A percentile compares a stretch with the other conserved stretches of the same genome.
Conservation (phyloP, 2,797 vertebrate genomes). For the Carduelis carduelis region DNA sequence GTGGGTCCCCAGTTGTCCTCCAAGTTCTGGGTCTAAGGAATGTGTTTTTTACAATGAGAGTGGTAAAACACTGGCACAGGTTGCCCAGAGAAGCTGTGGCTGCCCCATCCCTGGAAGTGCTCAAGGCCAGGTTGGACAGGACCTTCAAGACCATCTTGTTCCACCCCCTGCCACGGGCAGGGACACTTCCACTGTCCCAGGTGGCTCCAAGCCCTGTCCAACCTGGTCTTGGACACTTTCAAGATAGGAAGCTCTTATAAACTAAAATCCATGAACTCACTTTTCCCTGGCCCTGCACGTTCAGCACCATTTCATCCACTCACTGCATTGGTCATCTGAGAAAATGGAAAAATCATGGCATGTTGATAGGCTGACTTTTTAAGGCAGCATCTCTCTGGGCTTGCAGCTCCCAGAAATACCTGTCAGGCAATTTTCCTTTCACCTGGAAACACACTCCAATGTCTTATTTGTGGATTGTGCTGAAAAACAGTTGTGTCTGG, state of each 20-base stretch:
- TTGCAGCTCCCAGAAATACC: background rate
- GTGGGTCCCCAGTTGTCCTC: background rate
- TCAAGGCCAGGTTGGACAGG: background rate
- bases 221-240: background rate
- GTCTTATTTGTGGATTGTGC: background rate
- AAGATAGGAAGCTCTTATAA: background rate
- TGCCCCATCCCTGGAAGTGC: background rate
- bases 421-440: background rate
- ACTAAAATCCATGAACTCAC: background rate
- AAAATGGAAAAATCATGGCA: background rate
- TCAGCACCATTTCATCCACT: background rate
- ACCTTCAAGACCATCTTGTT: background rate
- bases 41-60: background rate
- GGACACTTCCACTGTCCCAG: background rate
- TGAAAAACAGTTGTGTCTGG: background rate
- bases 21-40: background rate
- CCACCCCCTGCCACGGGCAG: no score
- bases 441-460: fast-evolving
- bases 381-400: background rate
- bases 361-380: background rate
- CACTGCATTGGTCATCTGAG: fast-evolving
- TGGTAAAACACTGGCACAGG: background rate
- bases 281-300: background rate
- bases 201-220: background rate
- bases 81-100: background rate